These are phyloP conservation scores for Falco cherrug DNA, from an alignment of 2,797 vertebrate species.

Conservation along the genomic window DNA sequence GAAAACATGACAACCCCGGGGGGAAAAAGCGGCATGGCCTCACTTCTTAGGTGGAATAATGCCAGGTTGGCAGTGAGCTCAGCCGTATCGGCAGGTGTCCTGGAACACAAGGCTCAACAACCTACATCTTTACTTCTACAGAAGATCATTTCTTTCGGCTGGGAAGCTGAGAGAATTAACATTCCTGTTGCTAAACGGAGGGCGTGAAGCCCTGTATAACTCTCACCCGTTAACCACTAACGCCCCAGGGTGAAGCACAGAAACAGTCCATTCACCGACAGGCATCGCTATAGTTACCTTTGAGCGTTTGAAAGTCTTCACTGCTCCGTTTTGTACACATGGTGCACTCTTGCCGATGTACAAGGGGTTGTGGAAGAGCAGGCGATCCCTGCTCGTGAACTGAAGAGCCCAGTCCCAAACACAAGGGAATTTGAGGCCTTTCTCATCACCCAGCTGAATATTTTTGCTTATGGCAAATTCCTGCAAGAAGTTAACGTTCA, in stretches of 20 bases:
- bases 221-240: neutral
- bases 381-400: slow-evolving; percentile 85
- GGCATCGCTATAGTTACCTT: slow-evolving; percentile 80
- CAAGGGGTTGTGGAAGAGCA: slow-evolving; percentile 95
- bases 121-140: neutral
- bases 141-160: neutral
- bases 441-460: slow-evolving; percentile 88
- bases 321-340: slow-evolving; percentile 84
- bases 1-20: neutral
- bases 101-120: neutral
- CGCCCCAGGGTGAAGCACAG: neutral
- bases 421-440: slow-evolving; percentile 88
- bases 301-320: slow-evolving; percentile 86
- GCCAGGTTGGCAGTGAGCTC: neutral
- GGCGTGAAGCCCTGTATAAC: neutral
- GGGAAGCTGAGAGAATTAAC: neutral
- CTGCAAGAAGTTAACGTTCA: slow-evolving; percentile 64
- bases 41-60: neutral
- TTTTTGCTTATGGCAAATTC: slow-evolving; percentile 93
- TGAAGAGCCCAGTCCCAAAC: slow-evolving; percentile 99
- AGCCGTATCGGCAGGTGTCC: neutral
- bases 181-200: neutral
- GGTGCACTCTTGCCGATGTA: slow-evolving; percentile 90
- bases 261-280: neutral
- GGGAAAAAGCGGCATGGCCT: neutral